Evolutionary conservation across 1,140 invertebrate species (phyloP).

Genomic region (Eriocheir sinensis): DNA sequence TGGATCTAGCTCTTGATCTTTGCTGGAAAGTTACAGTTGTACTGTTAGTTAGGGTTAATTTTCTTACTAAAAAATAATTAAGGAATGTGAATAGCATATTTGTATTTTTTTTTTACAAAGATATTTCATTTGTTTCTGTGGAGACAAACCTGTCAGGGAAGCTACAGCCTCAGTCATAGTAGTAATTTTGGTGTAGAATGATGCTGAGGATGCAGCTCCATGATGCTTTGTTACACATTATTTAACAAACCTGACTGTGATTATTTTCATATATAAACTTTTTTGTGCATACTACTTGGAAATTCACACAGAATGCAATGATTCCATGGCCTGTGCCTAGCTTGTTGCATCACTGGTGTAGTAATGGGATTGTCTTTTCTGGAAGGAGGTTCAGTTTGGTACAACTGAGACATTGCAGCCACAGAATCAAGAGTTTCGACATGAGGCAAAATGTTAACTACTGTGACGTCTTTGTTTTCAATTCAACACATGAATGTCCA

Average conservation of each 20-base stretch:
- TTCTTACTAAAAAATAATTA: not conserved
- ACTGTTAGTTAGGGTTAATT: not conserved
- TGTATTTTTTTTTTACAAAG: not conserved
- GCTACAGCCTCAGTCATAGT: not conserved
- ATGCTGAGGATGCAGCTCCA: not conserved
- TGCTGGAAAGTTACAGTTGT: constrained; percentile 45
- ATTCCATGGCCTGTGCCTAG: not conserved
- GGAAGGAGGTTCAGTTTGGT: not conserved
- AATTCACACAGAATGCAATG: not conserved
- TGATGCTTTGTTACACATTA: not conserved
- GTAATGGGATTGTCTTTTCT: not conserved
- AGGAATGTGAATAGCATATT: not conserved
- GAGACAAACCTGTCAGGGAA: not conserved
- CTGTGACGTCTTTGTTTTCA: not conserved
- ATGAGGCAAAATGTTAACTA: not conserved
- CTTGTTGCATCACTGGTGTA: no score
- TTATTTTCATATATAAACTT: not conserved
- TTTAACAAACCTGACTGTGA: not conserved
- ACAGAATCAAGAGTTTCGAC: not conserved
- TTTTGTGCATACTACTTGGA: not conserved
- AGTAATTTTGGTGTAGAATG: not conserved
- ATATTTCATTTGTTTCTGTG: not conserved
- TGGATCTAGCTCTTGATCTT: not conserved
- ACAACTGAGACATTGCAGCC: not conserved
- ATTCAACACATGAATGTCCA: not conserved